Evolutionary conservation across 2,888 invertebrate species (phyloP).

Genomic region (Nomada ruficornis): DNA sequence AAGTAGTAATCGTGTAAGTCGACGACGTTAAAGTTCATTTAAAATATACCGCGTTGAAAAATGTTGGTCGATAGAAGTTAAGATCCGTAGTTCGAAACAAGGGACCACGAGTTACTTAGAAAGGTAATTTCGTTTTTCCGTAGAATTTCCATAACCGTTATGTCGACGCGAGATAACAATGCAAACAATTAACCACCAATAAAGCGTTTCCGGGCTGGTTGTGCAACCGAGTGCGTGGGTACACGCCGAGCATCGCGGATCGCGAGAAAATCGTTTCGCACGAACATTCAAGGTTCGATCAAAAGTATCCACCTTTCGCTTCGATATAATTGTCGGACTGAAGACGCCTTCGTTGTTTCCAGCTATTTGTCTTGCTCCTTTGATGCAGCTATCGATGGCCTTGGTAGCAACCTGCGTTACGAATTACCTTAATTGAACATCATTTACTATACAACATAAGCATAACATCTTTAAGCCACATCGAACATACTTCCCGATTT

Average conservation of each 20-base stretch:
- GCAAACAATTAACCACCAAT: conserved; percentile 68
- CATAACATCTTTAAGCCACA: not conserved
- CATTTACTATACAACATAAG: not conserved
- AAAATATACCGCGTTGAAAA: not conserved
- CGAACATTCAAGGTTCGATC: conserved; percentile 63
- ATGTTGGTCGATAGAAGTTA: not conserved
- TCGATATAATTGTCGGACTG: conserved; percentile 60
- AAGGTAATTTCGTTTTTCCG: conserved; percentile 51
- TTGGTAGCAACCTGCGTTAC: conserved; percentile 10
- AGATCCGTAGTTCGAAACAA: not conserved
- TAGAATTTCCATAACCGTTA: conserved; percentile 61
- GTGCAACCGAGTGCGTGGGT: conserved; percentile 49
- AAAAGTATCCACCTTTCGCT: conserved; percentile 65
- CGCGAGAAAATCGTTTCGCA: conserved; percentile 57
- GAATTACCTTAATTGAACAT: conserved; percentile 20
- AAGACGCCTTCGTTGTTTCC: conserved; percentile 33
- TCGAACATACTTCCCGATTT: not conserved
- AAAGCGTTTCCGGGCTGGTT: conserved; percentile 68
- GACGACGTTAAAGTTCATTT: not conserved
- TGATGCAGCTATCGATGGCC: conserved; percentile 18
- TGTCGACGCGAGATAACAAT: conserved; percentile 60
- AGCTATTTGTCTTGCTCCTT: conserved; percentile 13
- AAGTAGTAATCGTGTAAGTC: not conserved
- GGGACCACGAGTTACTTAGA: conserved; percentile 6
- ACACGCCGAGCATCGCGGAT: conserved; percentile 39